A percentile compares a stretch with the other conserved stretches of the same genome.
Evolutionary conservation across 2,113 vertebrate genomes (phyloP).

Genomic region (Amphiprion ocellaris): DNA sequence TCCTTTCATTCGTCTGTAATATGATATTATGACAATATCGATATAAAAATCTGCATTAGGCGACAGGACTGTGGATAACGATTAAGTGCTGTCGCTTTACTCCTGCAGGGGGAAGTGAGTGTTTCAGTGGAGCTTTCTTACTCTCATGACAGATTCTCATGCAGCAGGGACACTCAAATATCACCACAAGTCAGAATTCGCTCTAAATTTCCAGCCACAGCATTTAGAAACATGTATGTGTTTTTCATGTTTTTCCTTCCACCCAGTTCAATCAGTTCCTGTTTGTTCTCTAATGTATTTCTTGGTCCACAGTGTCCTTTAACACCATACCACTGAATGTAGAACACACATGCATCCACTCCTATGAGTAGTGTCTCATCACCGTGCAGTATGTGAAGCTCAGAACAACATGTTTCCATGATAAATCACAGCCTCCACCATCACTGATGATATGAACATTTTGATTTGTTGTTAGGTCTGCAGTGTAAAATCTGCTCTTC

Average conservation of each 20-base stretch:
- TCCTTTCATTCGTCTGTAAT: neutral
- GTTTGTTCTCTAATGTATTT: neutral
- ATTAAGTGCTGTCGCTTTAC: neutral
- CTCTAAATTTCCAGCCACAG: neutral
- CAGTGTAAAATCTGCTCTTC: too few relatives aligned
- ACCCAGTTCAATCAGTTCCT: neutral
- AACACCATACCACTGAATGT: conserved; percentile 29
- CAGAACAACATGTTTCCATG: neutral
- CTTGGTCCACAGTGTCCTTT: neutral
- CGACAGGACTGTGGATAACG: neutral
- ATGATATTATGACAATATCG: neutral
- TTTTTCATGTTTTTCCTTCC: neutral
- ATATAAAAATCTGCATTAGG: neutral
- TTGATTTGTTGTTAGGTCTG: neutral
- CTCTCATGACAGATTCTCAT: conserved; percentile 21
- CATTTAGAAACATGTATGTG: too few relatives aligned
- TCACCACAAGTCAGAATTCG: neutral
- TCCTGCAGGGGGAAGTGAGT: neutral
- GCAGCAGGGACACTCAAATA: neutral
- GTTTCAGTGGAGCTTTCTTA: conserved; percentile 6
- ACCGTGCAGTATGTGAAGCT: neutral
- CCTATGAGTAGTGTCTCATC: conserved; percentile 19
- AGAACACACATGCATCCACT: neutral
- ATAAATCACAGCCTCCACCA: neutral
- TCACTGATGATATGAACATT: neutral